Base-by-base conservation (phyloP, 2,113 vertebrate genomes). In the Oceanodroma tethys region DNA sequence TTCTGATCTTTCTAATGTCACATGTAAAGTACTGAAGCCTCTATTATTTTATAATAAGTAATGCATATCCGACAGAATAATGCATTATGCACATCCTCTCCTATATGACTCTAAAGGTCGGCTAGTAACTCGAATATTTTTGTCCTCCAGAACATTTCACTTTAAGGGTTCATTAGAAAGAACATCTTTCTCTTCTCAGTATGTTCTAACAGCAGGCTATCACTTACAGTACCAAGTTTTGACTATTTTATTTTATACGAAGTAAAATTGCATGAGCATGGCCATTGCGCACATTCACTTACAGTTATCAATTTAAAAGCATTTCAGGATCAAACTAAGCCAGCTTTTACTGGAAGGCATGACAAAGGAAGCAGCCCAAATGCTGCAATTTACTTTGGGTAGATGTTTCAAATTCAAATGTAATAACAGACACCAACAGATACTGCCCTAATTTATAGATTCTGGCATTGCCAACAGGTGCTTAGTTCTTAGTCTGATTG, bases 21-120 rank as follows among this genome's bases (percentile, higher is more conserved):
- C 92, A 96, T 96, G 94, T 95, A 96, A 98, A 97, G 95, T 93
- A 96, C 88, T 93, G 81, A 98, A 97, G 87, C 79, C 84, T 94
- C 93, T 96, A 97, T 98, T 97, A 98, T 98, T 98, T 98, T 97
- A 97, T 97, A 98, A 98, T 96, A 98, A 98, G 95, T 96, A 97
- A 98, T 92, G 93, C 93, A 91, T 96, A 95, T 88, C 74, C 42
- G 30, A 94, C 95, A 98, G 98, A 98, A 97, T 98, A 98, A 98
- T 98, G 83, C 96, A 98, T 98, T 97, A 96, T 96, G 94, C 93
- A 97, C 96, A 94, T 98, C 95, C 83, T 97, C 92, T 97, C 95
- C 97, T 97, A 92, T 97, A 79, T 95, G 94, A 97, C 83, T 97
- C 83, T 68, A 98, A 98, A 98, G 98, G 98, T 98, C 97, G 98